These are phyloP conservation scores for Hafferia zeledoni DNA, from an alignment of 2,797 vertebrate species.

Conservation along the genomic window DNA sequence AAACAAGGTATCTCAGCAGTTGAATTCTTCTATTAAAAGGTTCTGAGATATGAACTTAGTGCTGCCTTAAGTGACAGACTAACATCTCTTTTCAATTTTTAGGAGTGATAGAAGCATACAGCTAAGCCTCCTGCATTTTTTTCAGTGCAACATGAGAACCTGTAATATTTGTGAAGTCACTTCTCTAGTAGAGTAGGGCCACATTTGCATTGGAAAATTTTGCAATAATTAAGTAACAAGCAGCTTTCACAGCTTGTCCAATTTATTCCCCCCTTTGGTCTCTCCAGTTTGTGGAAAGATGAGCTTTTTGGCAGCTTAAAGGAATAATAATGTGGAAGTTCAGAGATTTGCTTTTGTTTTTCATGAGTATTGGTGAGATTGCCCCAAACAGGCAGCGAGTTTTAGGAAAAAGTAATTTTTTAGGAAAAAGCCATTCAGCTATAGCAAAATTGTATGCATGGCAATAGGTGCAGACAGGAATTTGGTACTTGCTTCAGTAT, in stretches of 20 bases:
- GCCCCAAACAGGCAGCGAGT: neutral
- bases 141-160: accelerated
- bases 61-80: neutral
- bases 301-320: neutral
- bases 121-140: neutral
- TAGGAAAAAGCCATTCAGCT: neutral
- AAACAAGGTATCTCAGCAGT: neutral
- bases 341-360: neutral
- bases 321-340: neutral
- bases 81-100: neutral
- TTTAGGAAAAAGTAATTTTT: neutral
- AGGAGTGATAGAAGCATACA: neutral
- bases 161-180: neutral
- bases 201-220: neutral
- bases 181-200: neutral
- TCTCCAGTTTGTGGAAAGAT: neutral
- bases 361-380: neutral
- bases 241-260: neutral
- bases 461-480: neutral
- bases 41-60: neutral
- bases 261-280: neutral
- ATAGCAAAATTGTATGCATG: neutral
- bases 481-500: neutral
- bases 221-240: neutral
- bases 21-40: neutral